Conservation (phyloP, 2,797 vertebrate genomes). For the Pelobates cultripes region DNA sequence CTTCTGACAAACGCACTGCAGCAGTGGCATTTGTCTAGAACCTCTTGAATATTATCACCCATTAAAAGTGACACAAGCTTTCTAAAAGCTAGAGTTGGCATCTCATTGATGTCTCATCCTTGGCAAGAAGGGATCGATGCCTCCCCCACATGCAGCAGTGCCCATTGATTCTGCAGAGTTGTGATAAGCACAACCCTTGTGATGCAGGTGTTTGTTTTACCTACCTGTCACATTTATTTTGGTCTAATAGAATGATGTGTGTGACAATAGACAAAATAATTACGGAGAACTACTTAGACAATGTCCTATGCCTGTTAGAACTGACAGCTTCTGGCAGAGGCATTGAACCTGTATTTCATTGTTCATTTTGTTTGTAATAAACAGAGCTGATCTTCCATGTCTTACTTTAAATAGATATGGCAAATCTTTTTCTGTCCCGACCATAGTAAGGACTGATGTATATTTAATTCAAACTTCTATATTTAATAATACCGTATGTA, state of each 20-base stretch:
- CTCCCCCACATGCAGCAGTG: background rate
- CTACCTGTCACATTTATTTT: background rate
- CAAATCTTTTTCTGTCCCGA: too few species aligned
- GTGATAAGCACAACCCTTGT: background rate
- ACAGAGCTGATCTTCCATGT: too few species aligned
- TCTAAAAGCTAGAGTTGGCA: background rate
- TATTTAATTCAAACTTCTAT: too few species aligned
- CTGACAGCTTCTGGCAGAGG: background rate
- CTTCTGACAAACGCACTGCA: background rate
- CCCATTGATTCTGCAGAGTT: background rate
- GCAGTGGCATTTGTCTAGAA: background rate
- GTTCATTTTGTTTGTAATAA: too few species aligned
- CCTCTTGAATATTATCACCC: background rate
- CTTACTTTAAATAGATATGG: too few species aligned
- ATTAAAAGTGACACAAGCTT: background rate
- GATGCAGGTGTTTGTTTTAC: background rate
- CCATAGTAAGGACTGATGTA: too few species aligned
- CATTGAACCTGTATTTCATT: too few species aligned
- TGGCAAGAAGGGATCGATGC: background rate
- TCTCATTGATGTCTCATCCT: background rate
- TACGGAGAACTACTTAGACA: background rate
- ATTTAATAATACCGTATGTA: too few species aligned
- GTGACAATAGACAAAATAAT: background rate
- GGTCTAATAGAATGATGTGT: conserved; percentile 8
- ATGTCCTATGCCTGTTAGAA: background rate